Conservation (phyloP, 2,888 invertebrate genomes). For the Aspidiotus destructor region DNA sequence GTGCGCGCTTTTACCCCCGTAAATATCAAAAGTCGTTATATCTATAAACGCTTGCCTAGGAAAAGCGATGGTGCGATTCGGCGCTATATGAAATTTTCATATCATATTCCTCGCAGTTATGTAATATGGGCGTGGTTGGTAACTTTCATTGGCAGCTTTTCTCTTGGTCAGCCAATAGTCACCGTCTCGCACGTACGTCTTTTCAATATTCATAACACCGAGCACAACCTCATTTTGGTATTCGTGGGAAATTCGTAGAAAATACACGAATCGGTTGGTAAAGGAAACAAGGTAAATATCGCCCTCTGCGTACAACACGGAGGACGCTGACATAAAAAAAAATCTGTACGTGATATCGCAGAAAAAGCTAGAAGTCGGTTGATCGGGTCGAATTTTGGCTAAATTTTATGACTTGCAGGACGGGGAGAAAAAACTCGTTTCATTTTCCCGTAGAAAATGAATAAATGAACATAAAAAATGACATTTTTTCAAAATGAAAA, state of each 20-base stretch:
- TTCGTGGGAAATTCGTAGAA: neutral
- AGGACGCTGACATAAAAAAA: too few relatives aligned
- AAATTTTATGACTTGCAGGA: too few relatives aligned
- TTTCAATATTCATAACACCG: neutral
- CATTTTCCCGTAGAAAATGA: too few relatives aligned
- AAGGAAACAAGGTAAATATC: neutral
- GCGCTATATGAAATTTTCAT: slow-evolving; percentile 25
- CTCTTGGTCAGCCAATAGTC: neutral
- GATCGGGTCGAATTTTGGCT: too few relatives aligned
- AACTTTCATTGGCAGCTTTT: slow-evolving; percentile 13
- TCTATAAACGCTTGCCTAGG: neutral
- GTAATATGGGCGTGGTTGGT: slow-evolving; percentile 26
- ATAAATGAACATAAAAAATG: too few relatives aligned
- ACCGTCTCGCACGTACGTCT: neutral
- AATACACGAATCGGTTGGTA: neutral
- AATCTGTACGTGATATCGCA: too few relatives aligned
- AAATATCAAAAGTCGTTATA: slow-evolving; percentile 2
- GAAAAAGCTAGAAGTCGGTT: too few relatives aligned
- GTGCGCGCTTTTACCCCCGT: neutral
- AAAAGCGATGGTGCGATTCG: neutral
- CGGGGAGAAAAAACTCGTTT: too few relatives aligned
- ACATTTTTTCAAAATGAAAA: too few relatives aligned
- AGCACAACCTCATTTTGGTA: neutral
- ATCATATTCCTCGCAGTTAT: slow-evolving; percentile 26
- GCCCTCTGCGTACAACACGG: neutral